Evolutionary conservation across 2,888 invertebrate genomes (phyloP), one percentile per base, ranked within the genome.

Genomic region (Diarsia mendica): DNA sequence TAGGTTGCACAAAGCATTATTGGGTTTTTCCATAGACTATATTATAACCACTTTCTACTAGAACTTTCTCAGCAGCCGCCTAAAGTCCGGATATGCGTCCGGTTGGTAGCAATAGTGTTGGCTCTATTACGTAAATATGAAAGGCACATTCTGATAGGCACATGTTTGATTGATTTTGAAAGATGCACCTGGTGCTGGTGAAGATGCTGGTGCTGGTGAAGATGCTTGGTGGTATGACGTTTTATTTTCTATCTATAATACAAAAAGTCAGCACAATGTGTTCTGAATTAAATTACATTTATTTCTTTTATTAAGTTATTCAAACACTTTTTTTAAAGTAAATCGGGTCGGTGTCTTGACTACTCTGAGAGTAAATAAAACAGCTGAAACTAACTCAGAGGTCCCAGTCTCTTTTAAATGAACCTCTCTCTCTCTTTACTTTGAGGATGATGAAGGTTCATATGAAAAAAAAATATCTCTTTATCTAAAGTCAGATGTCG

Each of bases 11-110:
- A 58, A 28, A 28, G 58, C 3, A 0, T 15, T 58, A 3, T 28
- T 55, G 6, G 15, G 15, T 15, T 55, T 28, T 8, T 28, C 8
- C 15, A 28, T 28, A 39, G 39, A 39, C 39, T 39, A 39, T 39
- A 39, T 5, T 33, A 39, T 39, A 39, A 39, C 39, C 39, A 39
- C 39, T 39, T 39, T 39, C 39, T 39, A 39, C 1, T 3, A 15
- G 28, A 1, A 23, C 6, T 58, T 58, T 15, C 13, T 23, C 23
- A 28, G 15, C 9, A 28, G 28, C 18, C 18, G 3, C 18, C 28
- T 0, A 1, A 28, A 28, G 0, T 58, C 1, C 15, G 1, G 0
- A 23, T 23, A 13, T 23, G 6, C 2, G 23, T 13, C 1, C 11
- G 23, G 23, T 23, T 15, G 15, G 23, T 55, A 23, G 23, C 6